phyloP scores from a whole-genome alignment of 2,797 vertebrate species.

The Netta rufina region DNA sequence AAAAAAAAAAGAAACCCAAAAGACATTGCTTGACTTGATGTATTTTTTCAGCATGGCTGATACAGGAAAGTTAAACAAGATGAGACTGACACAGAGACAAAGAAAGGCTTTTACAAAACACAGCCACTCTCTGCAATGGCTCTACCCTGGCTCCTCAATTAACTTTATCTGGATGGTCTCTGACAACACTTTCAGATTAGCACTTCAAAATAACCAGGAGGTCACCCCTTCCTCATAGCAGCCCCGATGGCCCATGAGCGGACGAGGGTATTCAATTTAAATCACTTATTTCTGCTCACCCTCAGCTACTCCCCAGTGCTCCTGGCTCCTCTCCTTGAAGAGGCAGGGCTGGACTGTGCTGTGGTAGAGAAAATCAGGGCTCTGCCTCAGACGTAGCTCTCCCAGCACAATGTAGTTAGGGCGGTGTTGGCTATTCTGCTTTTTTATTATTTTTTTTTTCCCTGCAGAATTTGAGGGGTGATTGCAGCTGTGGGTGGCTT shows the following conservation, averaged over 20 bases:
- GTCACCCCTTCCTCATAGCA: not conserved
- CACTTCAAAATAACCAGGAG: not conserved
- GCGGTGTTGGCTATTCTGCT: not conserved
- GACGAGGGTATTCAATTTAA: not conserved
- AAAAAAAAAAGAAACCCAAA: not conserved
- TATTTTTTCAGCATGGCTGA: not conserved
- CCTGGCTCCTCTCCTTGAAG: not conserved
- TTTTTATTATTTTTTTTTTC: not conserved
- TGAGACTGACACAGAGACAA: not conserved
- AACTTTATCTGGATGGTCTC: not conserved
- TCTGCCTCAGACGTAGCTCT: not conserved
- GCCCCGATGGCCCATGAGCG: not conserved
- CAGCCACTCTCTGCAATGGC: not conserved
- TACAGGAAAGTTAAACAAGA: not conserved
- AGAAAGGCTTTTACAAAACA: not conserved
- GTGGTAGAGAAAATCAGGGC: rapidly evolving
- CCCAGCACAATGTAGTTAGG: not conserved
- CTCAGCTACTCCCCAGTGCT: not conserved
- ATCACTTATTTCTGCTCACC: not conserved
- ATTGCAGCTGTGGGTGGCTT: not conserved
- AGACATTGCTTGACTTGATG: not conserved
- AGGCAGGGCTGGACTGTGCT: not conserved
- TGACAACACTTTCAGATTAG: not conserved
- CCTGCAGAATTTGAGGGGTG: not conserved
- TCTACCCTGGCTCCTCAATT: not conserved